Evolutionary conservation across 37 sponge, comb jelly and placozoan genomes (phyloP).

Genomic region (Ephydatia muelleri): DNA sequence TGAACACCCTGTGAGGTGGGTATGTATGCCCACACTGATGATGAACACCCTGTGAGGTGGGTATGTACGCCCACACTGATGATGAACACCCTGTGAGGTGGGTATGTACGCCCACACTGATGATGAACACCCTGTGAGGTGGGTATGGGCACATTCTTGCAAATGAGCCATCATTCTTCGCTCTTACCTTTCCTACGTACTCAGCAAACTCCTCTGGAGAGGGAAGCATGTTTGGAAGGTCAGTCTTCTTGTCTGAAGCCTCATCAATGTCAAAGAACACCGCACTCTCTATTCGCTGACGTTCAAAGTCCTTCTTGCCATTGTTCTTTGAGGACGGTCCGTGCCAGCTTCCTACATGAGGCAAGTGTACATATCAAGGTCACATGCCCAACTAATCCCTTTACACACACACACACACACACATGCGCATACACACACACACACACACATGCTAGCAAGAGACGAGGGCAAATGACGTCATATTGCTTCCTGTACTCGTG

Average conservation of each 20-base stretch:
- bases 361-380: neutral
- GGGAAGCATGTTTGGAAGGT: constrained; percentile 73
- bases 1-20: no score
- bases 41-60: no score
- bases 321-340: neutral
- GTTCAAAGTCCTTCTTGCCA: constrained; percentile 33
- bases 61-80: no score
- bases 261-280: constrained; percentile 70
- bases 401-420: constrained; percentile 17
- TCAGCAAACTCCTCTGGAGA: constrained; percentile 43
- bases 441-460: no score
- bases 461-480: neutral
- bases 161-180: no score
- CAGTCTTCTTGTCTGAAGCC: constrained; percentile 42
- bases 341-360: no score
- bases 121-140: no score
- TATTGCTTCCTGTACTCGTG: neutral
- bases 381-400: neutral
- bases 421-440: no score
- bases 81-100: no score
- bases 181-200: constrained; percentile 57
- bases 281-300: constrained; percentile 48
- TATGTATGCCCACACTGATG: no score
- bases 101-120: no score
- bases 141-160: no score